Evolutionary conservation across 2,113 vertebrate genomes (phyloP), one percentile per base, ranked within the genome.

Genomic region (Entelurus aequoreus): DNA sequence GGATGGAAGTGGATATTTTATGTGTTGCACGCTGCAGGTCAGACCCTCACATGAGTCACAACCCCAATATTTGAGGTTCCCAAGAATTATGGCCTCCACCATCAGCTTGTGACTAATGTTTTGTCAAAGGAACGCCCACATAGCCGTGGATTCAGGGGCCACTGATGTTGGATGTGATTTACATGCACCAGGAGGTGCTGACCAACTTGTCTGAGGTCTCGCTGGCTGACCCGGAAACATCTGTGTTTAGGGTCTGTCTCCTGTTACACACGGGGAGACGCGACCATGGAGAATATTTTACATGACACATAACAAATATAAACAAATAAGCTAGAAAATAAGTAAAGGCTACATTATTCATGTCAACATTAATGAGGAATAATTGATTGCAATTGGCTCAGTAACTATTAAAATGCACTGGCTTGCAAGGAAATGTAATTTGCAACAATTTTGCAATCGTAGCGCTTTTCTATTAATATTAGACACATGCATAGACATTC

Each of bases 221-320:
- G 72, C 77, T 80, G 74, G 69, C 56, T 88, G 86, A 85, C 81
- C 87, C 78, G 42, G 63, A 80, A 74, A 87, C 87, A 87, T 76
- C 82, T 86, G 86, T 86, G 78, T 87, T 87, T 82, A 78, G 77
- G 77, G 52, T 75, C 79, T 77, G 78, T 53, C 84, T 67, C 73
- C 76, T 70, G 81, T 84, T 77, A 80, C 64, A 77, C 75, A 83
- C 69, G 13, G 67, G 77, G 2, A 4, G 62, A 76, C n/a, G 44
- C 14, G 48, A 48, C 36, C 50, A 48, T 55, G 36, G 47, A 60
- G 49, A 61, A 57, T 16, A 19, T 38, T 53, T 12, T 7, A 16
- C 38, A 38, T 65, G 37, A 63, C 36, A 62, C 37, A 15, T 47
- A 6, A 52, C 35, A 59, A 42, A 53, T 21, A 52, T 52, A 5